These are phyloP conservation scores for Sebastes vulpes DNA, from an alignment of 2,797 vertebrate species.

Conservation along the genomic window DNA sequence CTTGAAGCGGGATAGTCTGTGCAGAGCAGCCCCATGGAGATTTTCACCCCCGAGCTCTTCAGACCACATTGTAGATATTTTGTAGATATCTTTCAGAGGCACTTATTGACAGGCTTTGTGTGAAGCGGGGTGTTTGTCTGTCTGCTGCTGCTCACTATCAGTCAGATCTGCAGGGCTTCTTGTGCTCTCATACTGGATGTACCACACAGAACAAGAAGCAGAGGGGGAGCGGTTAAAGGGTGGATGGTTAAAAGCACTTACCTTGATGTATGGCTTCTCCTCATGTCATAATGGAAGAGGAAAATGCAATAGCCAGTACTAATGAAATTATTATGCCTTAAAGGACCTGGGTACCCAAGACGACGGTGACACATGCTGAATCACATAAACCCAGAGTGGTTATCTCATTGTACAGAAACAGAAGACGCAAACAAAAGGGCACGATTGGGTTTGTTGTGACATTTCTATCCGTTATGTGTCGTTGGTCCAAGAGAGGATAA, in stretches of 20 bases:
- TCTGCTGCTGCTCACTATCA: slow-evolving; percentile 31
- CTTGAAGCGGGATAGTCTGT: slow-evolving; percentile 60
- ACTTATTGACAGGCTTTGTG: slow-evolving; percentile 56
- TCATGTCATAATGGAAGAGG: slow-evolving; percentile 67
- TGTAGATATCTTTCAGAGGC: slow-evolving; percentile 21
- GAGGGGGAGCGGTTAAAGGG: slow-evolving; percentile 30
- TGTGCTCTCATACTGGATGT: slow-evolving; percentile 40
- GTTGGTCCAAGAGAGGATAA: slow-evolving; percentile 22
- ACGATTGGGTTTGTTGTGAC: slow-evolving; percentile 32
- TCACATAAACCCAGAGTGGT: slow-evolving; percentile 50
- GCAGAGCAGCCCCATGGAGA: slow-evolving; percentile 45
- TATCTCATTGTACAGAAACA: slow-evolving; percentile 57
- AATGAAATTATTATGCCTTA: slow-evolving; percentile 77
- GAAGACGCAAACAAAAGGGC: slow-evolving; percentile 43
- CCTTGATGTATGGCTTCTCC: slow-evolving; percentile 72
- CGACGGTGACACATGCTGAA: slow-evolving; percentile 65
- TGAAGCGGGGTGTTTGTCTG: slow-evolving; percentile 30
- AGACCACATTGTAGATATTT: slow-evolving; percentile 41
- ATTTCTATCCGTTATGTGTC: slow-evolving; percentile 40
- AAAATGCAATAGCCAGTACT: slow-evolving; percentile 72
- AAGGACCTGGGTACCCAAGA: slow-evolving; percentile 55
- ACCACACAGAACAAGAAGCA: slow-evolving; percentile 17
- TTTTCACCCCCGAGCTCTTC: slow-evolving; percentile 34
- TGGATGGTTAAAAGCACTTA: slow-evolving; percentile 77
- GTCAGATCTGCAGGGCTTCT: slow-evolving; percentile 55